phyloP scores from a whole-genome alignment of 2,888 invertebrate genomes.

The Listrodromus nycthemerus region DNA sequence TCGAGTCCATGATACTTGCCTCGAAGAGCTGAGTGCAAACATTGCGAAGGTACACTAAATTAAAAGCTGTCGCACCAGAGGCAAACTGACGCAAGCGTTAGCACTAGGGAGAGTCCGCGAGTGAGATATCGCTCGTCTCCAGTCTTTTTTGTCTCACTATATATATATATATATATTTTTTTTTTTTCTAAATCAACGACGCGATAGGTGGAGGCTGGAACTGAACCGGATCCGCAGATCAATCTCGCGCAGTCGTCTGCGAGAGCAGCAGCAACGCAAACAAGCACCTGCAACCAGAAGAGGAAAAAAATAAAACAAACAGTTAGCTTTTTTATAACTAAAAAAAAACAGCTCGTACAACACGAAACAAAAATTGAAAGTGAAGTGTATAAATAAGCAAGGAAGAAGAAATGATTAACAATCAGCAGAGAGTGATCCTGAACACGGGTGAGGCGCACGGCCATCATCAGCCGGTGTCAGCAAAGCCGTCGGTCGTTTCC shows the following conservation, averaged over 20 bases:
- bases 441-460: constrained; percentile 77
- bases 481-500: constrained; percentile 82
- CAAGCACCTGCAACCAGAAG: background rate
- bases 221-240: background rate
- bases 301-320: background rate
- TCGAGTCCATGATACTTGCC: constrained; percentile 17
- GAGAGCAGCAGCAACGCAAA: background rate
- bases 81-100: constrained; percentile 32
- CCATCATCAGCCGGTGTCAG: constrained; percentile 79
- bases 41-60: constrained; percentile 33
- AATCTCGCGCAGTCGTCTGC: constrained; percentile 10
- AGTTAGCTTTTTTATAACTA: background rate
- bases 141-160: background rate
- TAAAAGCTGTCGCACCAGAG: constrained; percentile 24
- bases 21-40: constrained; percentile 30
- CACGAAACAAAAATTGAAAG: background rate
- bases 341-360: background rate
- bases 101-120: background rate
- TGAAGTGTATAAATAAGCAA: background rate
- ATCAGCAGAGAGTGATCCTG: constrained; percentile 81
- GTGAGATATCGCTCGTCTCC: background rate
- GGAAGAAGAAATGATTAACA: constrained; percentile 81
- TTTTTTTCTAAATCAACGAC: background rate
- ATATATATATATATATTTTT: background rate
- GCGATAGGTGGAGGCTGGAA: background rate